A percentile compares a stretch with the other conserved stretches of the same genome.
Conservation (phyloP, 2,113 vertebrate species). For the Chaetodon trifascialis region DNA sequence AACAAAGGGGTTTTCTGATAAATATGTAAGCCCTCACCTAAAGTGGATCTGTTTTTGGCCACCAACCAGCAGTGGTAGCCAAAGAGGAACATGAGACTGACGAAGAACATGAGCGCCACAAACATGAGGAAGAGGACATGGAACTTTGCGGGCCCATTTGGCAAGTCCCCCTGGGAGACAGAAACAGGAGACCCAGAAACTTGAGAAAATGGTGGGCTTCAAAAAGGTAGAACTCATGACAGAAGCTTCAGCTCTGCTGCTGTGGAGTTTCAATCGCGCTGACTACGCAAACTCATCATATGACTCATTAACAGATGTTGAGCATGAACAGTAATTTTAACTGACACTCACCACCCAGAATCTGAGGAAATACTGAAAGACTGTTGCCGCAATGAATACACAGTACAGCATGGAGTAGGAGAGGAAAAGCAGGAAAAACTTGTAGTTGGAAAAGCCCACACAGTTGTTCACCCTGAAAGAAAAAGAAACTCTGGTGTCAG, state of each 20-base stretch:
- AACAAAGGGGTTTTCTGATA: constrained; percentile 30
- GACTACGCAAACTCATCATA: background rate
- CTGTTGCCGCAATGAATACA: constrained; percentile 92
- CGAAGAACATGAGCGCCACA: constrained; percentile 97
- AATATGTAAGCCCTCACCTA: constrained; percentile 87
- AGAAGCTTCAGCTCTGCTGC: background rate
- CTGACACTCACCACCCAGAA: constrained; percentile 95
- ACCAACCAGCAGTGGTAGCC: constrained; percentile 98
- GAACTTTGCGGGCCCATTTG: constrained; percentile 93
- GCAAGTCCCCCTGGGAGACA: constrained; percentile 88
- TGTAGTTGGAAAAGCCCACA: constrained; percentile 99
- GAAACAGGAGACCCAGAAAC: constrained; percentile 45
- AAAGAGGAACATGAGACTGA: constrained; percentile 97
- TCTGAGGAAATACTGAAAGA: constrained; percentile 97
- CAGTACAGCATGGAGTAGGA: constrained; percentile 97
- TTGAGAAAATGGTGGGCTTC: constrained; percentile 12
- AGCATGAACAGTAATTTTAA: constrained; percentile 6
- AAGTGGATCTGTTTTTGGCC: constrained; percentile 94
- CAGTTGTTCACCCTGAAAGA: constrained; percentile 97
- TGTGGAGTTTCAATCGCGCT: background rate
- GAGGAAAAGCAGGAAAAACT: constrained; percentile 98
- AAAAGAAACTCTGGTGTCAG: constrained; percentile 40
- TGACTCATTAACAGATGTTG: background rate
- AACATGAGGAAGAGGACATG: constrained; percentile 98
- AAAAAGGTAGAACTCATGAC: background rate